Percentiles rank a stretch among this genome's conserved stretches.
phyloP scores from a whole-genome alignment of 2,888 invertebrate genomes.

The Linyphia triangularis region DNA sequence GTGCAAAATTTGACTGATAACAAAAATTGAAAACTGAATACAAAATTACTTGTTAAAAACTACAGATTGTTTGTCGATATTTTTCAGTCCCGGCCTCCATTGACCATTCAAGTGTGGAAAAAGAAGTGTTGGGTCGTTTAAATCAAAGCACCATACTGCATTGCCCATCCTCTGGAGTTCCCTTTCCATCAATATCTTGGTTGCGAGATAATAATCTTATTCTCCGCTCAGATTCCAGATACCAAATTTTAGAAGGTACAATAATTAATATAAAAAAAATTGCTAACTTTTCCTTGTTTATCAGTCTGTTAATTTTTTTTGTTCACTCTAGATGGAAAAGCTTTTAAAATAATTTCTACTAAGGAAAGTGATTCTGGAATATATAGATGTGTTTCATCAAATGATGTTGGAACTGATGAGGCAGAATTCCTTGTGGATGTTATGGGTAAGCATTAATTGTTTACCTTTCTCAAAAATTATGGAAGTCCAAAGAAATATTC shows the following conservation, averaged over 20 bases:
- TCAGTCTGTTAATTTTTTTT: not conserved
- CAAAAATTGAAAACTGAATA: no score
- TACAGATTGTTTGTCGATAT: not conserved
- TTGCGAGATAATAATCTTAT: conserved; percentile 43
- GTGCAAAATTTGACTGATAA: no score
- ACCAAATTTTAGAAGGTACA: conserved; percentile 68
- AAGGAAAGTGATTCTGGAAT: conserved; percentile 80
- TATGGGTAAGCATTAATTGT: conserved; percentile 44
- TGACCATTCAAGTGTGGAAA: conserved; percentile 44
- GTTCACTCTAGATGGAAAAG: conserved; percentile 51
- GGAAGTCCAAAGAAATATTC: not conserved
- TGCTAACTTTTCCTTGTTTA: not conserved
- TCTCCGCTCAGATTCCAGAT: conserved; percentile 36
- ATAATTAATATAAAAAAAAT: not conserved
- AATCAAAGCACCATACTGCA: conserved; percentile 52
- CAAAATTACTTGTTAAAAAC: no score
- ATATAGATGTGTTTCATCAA: conserved; percentile 84
- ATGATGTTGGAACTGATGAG: conserved; percentile 83
- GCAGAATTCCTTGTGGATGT: conserved; percentile 59
- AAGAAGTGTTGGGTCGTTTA: conserved; percentile 26
- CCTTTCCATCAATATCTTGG: conserved; percentile 78
- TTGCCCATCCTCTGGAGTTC: conserved; percentile 78
- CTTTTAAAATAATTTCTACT: conserved; percentile 45
- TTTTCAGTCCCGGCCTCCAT: conserved; percentile 67
- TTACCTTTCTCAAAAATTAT: not conserved